phyloP scores from a whole-genome alignment of 2,888 invertebrate species.

The Catonia carolina region DNA sequence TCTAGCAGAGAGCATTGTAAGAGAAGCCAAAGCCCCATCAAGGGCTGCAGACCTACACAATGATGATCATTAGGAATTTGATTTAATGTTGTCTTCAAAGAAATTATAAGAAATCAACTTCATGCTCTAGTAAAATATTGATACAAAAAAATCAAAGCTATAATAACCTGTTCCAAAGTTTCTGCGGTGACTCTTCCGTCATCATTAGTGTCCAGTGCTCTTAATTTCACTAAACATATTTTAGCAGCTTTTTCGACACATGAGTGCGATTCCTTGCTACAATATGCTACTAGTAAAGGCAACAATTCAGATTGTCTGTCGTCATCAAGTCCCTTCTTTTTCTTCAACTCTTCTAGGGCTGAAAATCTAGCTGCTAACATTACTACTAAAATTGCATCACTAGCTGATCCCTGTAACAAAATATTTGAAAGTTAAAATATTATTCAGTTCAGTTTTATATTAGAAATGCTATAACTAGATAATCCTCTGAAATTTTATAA shows the following conservation, averaged over 20 bases:
- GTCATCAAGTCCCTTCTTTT: conserved; percentile 76
- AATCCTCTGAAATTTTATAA: too few species aligned
- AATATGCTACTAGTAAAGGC: conserved; percentile 69
- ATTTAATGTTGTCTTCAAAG: too few species aligned
- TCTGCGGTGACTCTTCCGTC: background rate
- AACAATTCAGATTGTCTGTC: conserved; percentile 69
- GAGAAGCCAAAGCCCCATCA: too few species aligned
- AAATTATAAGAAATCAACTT: too few species aligned
- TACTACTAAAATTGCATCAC: conserved; percentile 72
- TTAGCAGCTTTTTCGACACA: conserved; percentile 73
- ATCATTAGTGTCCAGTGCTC: conserved; percentile 65
- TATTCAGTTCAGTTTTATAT: too few species aligned
- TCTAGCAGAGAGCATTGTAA: too few species aligned
- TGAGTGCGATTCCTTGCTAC: conserved; percentile 66
- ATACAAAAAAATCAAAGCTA: too few species aligned
- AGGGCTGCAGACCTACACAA: too few species aligned
- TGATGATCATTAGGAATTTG: too few species aligned
- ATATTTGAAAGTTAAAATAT: too few species aligned
- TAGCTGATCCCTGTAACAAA: conserved; percentile 59
- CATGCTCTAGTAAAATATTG: too few species aligned
- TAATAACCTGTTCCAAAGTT: background rate
- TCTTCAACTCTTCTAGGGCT: conserved; percentile 65
- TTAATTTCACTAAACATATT: conserved; percentile 64
- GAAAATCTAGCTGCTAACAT: conserved; percentile 68
- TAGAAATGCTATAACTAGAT: too few species aligned